phyloP scores from a whole-genome alignment of 2,113 vertebrate species.

The Onychostruthus taczanowskii region DNA sequence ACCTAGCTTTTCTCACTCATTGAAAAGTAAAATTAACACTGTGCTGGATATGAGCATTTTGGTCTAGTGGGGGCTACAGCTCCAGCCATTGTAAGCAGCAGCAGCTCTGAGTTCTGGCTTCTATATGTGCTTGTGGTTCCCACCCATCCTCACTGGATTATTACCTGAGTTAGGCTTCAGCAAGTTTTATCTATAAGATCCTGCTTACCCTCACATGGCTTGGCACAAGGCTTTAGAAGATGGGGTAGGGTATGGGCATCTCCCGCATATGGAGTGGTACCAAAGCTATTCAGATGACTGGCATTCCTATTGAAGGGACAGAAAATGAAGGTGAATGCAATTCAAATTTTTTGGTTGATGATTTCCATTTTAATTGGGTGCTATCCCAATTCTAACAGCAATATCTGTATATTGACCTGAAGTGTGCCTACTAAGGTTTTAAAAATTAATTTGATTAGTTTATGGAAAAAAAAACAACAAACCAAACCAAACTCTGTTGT shows the following conservation, averaged over 20 bases:
- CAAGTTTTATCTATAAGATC: background rate
- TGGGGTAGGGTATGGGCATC: background rate
- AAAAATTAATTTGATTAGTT: background rate
- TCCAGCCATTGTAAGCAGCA: background rate
- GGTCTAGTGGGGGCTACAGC: background rate
- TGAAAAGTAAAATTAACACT: fast-evolving
- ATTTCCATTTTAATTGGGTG: background rate
- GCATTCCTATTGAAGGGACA: background rate
- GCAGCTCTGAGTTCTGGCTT: background rate
- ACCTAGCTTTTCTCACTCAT: background rate
- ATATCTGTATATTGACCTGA: background rate
- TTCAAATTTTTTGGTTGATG: background rate
- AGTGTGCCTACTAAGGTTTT: background rate
- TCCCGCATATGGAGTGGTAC: background rate
- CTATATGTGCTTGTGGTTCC: background rate
- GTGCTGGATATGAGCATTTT: background rate
- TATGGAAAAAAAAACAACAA: background rate
- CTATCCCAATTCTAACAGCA: background rate
- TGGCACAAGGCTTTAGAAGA: background rate
- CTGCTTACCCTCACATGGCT: background rate
- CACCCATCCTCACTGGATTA: background rate
- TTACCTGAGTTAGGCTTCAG: background rate
- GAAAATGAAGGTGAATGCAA: background rate
- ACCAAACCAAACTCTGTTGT: background rate
- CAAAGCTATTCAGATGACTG: background rate